phyloP scores from a whole-genome alignment of 2,888 invertebrate genomes.

The Hylaea fasciaria region DNA sequence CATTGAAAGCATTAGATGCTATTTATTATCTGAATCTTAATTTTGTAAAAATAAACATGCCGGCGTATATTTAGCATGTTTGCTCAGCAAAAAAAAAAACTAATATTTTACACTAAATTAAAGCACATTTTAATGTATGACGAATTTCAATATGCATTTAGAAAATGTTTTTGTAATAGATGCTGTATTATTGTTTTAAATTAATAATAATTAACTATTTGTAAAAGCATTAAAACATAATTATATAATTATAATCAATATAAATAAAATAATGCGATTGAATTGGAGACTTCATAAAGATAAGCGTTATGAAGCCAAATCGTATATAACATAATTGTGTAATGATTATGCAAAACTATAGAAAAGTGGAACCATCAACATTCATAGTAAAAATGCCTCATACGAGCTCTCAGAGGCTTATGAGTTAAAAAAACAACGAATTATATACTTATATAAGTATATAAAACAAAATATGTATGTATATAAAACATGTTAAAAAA shows the following conservation, averaged over 20 bases:
- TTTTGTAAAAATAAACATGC: slow-evolving; percentile 39
- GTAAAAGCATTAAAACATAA: slow-evolving; percentile 31
- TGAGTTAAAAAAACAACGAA: slow-evolving; percentile 31
- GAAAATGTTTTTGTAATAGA: slow-evolving; percentile 55
- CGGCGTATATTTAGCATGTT: slow-evolving; percentile 47
- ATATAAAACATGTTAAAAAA: too few relatives aligned
- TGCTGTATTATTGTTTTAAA: slow-evolving; percentile 18
- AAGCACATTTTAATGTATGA: slow-evolving; percentile 60
- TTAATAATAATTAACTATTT: slow-evolving; percentile 6
- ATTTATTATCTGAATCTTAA: slow-evolving; percentile 23
- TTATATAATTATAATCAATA: slow-evolving; percentile 44
- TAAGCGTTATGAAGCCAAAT: too few relatives aligned
- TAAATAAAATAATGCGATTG: slow-evolving; percentile 61
- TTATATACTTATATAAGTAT: slow-evolving; percentile 5
- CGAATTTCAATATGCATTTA: slow-evolving; percentile 67
- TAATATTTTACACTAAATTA: slow-evolving; percentile 30
- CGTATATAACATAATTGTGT: too few relatives aligned
- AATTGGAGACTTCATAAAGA: slow-evolving; percentile 47
- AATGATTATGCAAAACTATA: too few relatives aligned
- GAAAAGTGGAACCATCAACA: too few relatives aligned
- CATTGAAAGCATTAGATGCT: slow-evolving; percentile 46
- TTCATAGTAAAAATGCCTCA: too few relatives aligned
- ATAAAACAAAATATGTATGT: neutral
- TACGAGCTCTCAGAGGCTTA: too few relatives aligned
- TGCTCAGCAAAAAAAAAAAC: slow-evolving; percentile 56